Percentiles rank a stretch among this genome's conserved stretches.
Conservation (phyloP, 2,113 vertebrate species). For the Callipepla californica region DNA sequence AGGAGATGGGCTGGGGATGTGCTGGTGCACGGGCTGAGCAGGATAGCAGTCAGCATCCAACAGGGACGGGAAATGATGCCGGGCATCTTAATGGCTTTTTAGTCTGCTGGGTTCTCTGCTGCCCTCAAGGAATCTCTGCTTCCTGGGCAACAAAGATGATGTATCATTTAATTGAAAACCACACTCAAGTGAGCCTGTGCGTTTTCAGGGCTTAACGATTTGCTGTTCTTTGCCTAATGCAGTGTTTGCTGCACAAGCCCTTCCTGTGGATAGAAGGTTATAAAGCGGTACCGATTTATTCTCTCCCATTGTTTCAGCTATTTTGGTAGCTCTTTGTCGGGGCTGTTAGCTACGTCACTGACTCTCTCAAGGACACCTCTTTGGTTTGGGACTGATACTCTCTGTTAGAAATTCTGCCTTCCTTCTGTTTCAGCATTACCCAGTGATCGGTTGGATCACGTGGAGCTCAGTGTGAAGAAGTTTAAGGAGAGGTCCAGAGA, state of each 20-base stretch:
- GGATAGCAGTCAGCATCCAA: neutral
- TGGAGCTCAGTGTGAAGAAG: accelerated
- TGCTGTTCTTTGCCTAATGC: neutral
- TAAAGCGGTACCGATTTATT: neutral
- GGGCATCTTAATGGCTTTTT: neutral
- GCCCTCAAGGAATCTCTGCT: neutral
- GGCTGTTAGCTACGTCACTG: neutral
- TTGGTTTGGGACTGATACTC: neutral
- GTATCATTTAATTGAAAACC: neutral
- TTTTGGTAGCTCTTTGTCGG: neutral
- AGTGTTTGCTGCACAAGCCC: neutral
- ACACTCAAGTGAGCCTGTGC: neutral
- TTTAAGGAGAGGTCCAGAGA: neutral
- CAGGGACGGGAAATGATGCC: neutral
- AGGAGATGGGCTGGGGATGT: neutral
- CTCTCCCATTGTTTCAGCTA: neutral
- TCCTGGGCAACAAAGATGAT: neutral
- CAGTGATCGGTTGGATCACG: neutral
- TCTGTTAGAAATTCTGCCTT: neutral
- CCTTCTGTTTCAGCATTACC: neutral
- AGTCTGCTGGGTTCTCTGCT: neutral
- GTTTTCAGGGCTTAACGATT: neutral
- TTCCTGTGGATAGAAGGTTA: neutral
- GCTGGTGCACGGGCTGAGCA: neutral
- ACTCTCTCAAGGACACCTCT: neutral